Evolutionary conservation across 2,797 vertebrate genomes (phyloP).

Genomic region (Steatocranus sp.): DNA sequence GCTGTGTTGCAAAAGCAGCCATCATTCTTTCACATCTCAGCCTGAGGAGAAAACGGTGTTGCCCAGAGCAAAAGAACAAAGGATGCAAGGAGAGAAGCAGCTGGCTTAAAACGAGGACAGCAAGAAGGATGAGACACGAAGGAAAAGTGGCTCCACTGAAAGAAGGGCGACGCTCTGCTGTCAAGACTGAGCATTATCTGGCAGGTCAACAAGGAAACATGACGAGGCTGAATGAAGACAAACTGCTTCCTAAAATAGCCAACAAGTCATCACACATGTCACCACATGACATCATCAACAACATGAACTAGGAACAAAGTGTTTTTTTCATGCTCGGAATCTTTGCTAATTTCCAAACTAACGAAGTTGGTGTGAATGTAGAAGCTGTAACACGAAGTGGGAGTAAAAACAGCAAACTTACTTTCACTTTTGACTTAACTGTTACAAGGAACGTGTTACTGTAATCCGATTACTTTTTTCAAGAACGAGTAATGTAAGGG

Average conservation of each 20-base stretch:
- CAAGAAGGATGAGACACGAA: constrained; percentile 41
- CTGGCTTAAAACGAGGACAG: constrained; percentile 32
- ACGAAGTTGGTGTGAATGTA: background rate
- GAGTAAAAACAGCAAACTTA: background rate
- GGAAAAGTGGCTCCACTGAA: constrained; percentile 41
- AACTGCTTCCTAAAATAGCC: background rate
- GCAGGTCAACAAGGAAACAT: background rate
- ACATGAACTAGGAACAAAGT: background rate
- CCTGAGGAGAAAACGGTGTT: constrained; percentile 48
- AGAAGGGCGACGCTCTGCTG: background rate
- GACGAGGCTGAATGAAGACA: background rate
- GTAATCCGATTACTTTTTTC: background rate
- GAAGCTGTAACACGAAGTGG: background rate
- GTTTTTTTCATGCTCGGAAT: background rate
- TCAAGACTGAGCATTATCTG: constrained; percentile 15
- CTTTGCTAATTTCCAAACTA: accelerated
- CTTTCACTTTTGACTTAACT: background rate
- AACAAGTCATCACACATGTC: background rate
- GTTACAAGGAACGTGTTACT: background rate
- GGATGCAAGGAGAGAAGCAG: constrained; percentile 9
- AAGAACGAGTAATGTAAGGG: background rate
- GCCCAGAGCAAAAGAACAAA: constrained; percentile 40
- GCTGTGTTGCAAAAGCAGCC: constrained; percentile 28
- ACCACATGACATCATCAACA: background rate
- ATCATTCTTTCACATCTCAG: constrained; percentile 51